These are phyloP conservation scores for Atethmia centrago DNA, from an alignment of 2,888 invertebrate species.

Conservation along the genomic window DNA sequence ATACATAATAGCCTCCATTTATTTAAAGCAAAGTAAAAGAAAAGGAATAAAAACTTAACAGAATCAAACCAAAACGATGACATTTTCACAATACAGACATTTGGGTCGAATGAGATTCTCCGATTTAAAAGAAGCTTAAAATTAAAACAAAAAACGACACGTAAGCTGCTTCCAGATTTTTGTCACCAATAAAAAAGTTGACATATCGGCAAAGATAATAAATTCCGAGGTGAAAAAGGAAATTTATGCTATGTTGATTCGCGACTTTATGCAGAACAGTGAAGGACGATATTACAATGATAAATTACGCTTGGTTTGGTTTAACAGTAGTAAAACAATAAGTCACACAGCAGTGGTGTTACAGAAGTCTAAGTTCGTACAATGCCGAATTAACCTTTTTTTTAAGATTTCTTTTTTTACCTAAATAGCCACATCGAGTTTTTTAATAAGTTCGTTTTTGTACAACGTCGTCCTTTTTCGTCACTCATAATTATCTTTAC, in stretches of 20 bases:
- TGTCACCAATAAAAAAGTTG: slow-evolving; percentile 34
- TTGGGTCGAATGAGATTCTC: not conserved
- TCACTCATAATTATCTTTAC: not conserved
- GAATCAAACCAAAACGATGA: not conserved
- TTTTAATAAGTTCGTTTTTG: not conserved
- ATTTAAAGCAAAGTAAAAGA: too few species aligned
- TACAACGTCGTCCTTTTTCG: not conserved
- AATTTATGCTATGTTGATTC: slow-evolving; percentile 9
- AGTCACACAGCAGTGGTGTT: not conserved
- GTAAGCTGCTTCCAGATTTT: slow-evolving; percentile 24
- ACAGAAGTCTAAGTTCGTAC: slow-evolving; percentile 18
- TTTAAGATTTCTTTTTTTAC: too few species aligned
- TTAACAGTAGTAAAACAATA: slow-evolving; percentile 36
- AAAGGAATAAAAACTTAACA: not conserved
- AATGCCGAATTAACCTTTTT: not conserved
- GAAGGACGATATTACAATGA: slow-evolving; percentile 29
- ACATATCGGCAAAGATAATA: slow-evolving; percentile 40
- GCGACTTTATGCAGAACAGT: slow-evolving; percentile 23
- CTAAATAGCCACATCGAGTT: not conserved
- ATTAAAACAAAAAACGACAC: slow-evolving; percentile 2
- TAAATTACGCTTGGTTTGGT: slow-evolving; percentile 15
- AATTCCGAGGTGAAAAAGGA: slow-evolving; percentile 11
- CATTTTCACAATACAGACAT: not conserved
- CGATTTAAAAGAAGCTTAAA: not conserved
- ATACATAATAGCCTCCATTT: too few species aligned